These are phyloP conservation scores for Zaprionus vittiger DNA, from an alignment of 1,140 invertebrate species.

Conservation along the genomic window DNA sequence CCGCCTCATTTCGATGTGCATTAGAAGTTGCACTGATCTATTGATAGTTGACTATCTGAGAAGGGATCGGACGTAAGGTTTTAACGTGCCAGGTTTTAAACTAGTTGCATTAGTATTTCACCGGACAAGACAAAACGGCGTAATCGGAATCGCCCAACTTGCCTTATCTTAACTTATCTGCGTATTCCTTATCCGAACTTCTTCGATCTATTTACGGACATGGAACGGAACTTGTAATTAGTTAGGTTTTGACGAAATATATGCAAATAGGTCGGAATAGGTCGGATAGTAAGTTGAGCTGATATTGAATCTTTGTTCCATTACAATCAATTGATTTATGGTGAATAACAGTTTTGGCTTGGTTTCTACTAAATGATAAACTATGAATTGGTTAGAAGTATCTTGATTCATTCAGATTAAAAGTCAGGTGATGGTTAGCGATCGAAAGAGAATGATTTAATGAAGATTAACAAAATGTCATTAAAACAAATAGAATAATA, in stretches of 20 bases:
- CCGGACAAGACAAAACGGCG: background rate
- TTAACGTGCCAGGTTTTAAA: background rate
- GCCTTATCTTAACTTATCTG: conserved; percentile 1
- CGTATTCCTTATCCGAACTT: background rate
- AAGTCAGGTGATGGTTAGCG: too few species aligned
- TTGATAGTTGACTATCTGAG: background rate
- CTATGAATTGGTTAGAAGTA: too few species aligned
- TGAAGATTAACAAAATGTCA: too few species aligned
- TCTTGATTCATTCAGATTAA: too few species aligned
- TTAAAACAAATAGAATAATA: too few species aligned
- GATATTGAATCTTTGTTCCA: background rate
- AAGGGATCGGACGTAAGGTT: background rate
- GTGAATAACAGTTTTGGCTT: too few species aligned
- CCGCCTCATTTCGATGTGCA: background rate
- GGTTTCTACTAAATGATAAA: too few species aligned
- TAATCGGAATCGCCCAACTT: background rate
- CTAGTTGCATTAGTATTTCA: background rate
- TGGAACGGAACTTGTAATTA: background rate
- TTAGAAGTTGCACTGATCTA: background rate
- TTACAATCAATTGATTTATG: background rate
- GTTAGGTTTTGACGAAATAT: background rate
- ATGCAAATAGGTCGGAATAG: background rate
- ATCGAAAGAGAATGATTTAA: too few species aligned
- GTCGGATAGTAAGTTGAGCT: background rate
- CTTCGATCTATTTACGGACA: background rate